Conservation (phyloP, 2,797 vertebrate species). For the Thunnus albacares region DNA sequence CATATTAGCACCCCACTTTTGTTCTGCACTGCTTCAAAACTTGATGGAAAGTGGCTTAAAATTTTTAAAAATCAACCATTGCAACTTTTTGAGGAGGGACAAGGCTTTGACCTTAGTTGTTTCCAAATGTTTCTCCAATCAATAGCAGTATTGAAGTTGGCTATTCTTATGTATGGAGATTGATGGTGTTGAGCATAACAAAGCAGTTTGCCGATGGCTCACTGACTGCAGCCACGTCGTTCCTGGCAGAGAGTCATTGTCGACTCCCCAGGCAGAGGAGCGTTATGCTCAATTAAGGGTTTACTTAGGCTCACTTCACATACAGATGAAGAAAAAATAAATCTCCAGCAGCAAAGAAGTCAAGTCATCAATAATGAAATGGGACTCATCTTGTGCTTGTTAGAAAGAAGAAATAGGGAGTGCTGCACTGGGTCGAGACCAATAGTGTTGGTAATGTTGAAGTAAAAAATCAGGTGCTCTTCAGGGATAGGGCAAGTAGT, state of each 20-base stretch:
- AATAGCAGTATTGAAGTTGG: slow-evolving; percentile 67
- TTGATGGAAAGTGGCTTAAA: slow-evolving; percentile 44
- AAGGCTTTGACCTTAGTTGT: slow-evolving; percentile 61
- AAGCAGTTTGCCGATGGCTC: slow-evolving; percentile 64
- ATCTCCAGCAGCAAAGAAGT: slow-evolving; percentile 34
- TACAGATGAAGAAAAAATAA: slow-evolving; percentile 42
- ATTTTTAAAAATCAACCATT: slow-evolving; percentile 61
- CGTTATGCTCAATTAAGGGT: slow-evolving; percentile 47
- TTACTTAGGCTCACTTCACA: slow-evolving; percentile 47
- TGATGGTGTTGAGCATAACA: slow-evolving; percentile 64
- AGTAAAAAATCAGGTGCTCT: too few relatives aligned
- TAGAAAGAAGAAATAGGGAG: background rate
- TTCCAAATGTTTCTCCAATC: slow-evolving; percentile 63
- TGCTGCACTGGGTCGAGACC: too few relatives aligned
- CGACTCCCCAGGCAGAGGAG: slow-evolving; percentile 15
- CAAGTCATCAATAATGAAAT: slow-evolving; percentile 39
- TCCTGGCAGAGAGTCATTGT: slow-evolving; percentile 29
- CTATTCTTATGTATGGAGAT: slow-evolving; percentile 68
- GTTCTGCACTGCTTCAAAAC: slow-evolving; percentile 35
- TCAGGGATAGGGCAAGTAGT: too few relatives aligned
- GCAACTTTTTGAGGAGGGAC: slow-evolving; percentile 57
- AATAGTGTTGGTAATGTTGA: too few relatives aligned
- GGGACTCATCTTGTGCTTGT: slow-evolving; percentile 17
- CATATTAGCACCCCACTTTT: slow-evolving; percentile 36
- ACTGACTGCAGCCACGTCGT: slow-evolving; percentile 30